These are phyloP conservation scores for Lipophrys pholis DNA, from an alignment of 2,113 vertebrate species.

Conservation along the genomic window DNA sequence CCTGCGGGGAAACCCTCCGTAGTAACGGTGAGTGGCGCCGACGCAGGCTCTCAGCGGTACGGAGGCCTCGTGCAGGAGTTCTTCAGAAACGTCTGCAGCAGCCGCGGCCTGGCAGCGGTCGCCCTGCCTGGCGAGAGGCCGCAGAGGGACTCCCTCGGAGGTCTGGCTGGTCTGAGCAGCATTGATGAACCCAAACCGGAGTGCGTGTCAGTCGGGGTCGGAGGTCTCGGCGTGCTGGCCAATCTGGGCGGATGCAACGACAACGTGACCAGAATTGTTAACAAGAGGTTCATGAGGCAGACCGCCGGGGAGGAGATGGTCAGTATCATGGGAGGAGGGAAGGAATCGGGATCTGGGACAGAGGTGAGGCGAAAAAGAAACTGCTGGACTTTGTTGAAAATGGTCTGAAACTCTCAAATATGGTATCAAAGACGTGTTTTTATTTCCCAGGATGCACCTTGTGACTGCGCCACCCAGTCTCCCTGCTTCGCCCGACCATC, in stretches of 20 bases:
- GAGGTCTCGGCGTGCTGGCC: conserved; percentile 57
- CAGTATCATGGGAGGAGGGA: conserved; percentile 71
- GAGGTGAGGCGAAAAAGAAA: conserved; percentile 53
- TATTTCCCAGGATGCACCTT: conserved; percentile 88
- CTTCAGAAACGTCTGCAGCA: conserved; percentile 89
- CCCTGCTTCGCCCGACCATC: conserved; percentile 89
- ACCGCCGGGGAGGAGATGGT: conserved; percentile 86
- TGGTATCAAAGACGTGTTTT: background rate
- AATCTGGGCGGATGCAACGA: conserved; percentile 75
- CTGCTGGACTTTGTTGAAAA: no score
- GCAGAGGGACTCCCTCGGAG: conserved; percentile 67
- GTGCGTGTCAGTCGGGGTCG: conserved; percentile 62
- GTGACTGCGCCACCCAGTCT: conserved; percentile 91
- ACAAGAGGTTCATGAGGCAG: conserved; percentile 91
- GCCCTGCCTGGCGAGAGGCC: conserved; percentile 66
- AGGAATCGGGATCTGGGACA: conserved; percentile 70
- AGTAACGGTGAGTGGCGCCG: conserved; percentile 52
- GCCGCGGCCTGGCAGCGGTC: conserved; percentile 57
- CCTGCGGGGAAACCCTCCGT: conserved; percentile 79
- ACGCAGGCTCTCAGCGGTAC: conserved; percentile 85
- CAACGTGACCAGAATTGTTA: conserved; percentile 87
- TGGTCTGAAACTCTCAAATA: no score
- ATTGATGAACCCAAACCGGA: conserved; percentile 87
- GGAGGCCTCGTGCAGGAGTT: conserved; percentile 93
- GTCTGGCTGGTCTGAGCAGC: background rate